Percentiles rank a stretch among this genome's conserved stretches.
These are phyloP conservation scores for Petrocephalus schoutedeni DNA, from an alignment of 2,797 vertebrate genomes.

Conservation along the genomic window DNA sequence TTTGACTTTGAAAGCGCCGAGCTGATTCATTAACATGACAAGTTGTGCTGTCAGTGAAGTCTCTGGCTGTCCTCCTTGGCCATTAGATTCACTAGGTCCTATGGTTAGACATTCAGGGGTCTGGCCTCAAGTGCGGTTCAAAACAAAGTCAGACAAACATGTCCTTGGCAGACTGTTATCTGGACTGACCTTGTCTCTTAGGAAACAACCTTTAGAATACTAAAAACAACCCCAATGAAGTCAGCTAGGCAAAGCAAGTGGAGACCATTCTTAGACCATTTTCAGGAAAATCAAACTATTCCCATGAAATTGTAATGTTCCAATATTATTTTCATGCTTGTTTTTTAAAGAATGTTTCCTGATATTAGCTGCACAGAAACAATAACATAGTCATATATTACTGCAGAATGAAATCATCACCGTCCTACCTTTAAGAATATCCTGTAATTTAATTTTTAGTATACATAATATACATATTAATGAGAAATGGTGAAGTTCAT, in stretches of 20 bases:
- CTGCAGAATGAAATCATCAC: not conserved
- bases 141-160: slow-evolving; percentile 11
- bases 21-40: slow-evolving; percentile 19
- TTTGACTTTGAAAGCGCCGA: slow-evolving; percentile 17
- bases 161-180: slow-evolving; percentile 18
- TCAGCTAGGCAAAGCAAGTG: not conserved
- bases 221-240: not conserved
- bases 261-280: not conserved
- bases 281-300: not conserved
- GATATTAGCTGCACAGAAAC: not conserved
- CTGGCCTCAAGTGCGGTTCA: not conserved
- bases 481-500: not conserved
- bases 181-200: slow-evolving; percentile 19
- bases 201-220: slow-evolving; percentile 17
- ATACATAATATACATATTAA: not conserved
- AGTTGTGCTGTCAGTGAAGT: not conserved
- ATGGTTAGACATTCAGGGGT: not conserved
- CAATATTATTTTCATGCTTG: not conserved
- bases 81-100: slow-evolving; percentile 14
- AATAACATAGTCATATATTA: not conserved
- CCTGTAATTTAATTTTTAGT: not conserved
- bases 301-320: not conserved
- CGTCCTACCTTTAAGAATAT: not conserved
- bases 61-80: not conserved
- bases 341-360: not conserved